Base-by-base conservation (phyloP, 2,113 vertebrate species). In the Eonycteris spelaea region DNA sequence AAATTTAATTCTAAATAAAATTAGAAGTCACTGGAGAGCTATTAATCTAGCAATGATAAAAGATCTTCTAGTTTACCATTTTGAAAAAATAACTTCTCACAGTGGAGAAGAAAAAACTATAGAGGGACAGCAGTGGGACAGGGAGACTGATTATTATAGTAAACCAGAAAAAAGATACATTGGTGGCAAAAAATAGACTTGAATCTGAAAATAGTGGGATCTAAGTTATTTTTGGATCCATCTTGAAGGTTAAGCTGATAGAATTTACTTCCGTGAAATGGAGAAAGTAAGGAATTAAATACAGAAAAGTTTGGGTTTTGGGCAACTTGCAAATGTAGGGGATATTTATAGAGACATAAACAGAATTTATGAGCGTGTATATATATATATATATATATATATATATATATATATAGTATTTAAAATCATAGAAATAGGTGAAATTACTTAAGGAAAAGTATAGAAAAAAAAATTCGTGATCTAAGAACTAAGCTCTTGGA, bases 1-100 rank as follows among this genome's bases (percentile, higher is more conserved):
- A n/a, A n/a, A 83, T 61, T 84, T 94, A 78, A 86, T 78, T 86
- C 13, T 53, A 87, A 11, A 68, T 45, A 87, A 83, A 91, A 70
- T 43, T 6, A 48, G 24, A 61, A 40, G 33, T 74, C 51, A 75
- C 53, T 65, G n/a, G 38, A 74, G 43, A 75, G 15, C 67, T 63
- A 48, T 77, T 84, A 79, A 79, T 26, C 45, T 4, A 48, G 4
- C 43, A 84, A 5, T 45, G 14, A 59, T 28, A 61, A 55, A 16
- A 55, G n/a, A n/a, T n/a, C n/a, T n/a, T 74, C 30, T 61, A 6
- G 1, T 11, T 82, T 82, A 30, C n/a, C 3, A 78, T 67, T n/a
- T 87, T 78, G 3, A 86, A 93, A 87, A 48, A 28, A 65, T 55
- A 5, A 73, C 6, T 79, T 8, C 8, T 48, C 12, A 59, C 13